These are phyloP conservation scores for Troides oblongomaculatus DNA, from an alignment of 2,888 invertebrate genomes.

Conservation along the genomic window DNA sequence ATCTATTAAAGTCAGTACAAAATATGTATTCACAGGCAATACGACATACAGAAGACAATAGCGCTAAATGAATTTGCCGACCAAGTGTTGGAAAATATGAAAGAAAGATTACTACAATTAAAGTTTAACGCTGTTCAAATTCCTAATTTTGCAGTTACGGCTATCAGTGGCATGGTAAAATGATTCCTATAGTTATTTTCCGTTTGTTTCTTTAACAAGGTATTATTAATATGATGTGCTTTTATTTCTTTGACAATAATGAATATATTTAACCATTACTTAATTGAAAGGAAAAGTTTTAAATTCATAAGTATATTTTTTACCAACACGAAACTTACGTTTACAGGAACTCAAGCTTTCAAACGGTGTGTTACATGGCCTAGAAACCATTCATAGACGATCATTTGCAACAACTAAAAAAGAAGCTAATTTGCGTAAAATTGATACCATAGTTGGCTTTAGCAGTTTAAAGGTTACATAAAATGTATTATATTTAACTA, in stretches of 20 bases:
- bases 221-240: no score
- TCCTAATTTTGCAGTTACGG: conserved; percentile 36
- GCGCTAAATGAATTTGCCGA: conserved; percentile 50
- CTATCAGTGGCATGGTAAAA: conserved; percentile 35
- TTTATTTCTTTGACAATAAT: no score
- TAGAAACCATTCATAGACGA: conserved; percentile 57
- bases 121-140: conserved; percentile 35
- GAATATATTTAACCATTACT: no score
- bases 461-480: conserved; percentile 56
- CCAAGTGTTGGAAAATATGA: conserved; percentile 41
- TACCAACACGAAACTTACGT: not conserved
- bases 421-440: conserved; percentile 37
- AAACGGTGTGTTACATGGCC: conserved; percentile 51
- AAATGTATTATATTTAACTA: not conserved
- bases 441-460: conserved; percentile 56
- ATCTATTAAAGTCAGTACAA: not conserved
- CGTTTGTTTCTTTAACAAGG: no score
- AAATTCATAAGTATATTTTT: no score
- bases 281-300: no score
- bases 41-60: conserved; percentile 49
- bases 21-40: conserved; percentile 45
- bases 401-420: conserved; percentile 50
- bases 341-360: conserved; percentile 46
- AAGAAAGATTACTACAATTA: conserved; percentile 38
- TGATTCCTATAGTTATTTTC: not conserved